Evolutionary conservation across 2,888 invertebrate genomes (phyloP).

Genomic region (Ichneumon xanthorius): DNA sequence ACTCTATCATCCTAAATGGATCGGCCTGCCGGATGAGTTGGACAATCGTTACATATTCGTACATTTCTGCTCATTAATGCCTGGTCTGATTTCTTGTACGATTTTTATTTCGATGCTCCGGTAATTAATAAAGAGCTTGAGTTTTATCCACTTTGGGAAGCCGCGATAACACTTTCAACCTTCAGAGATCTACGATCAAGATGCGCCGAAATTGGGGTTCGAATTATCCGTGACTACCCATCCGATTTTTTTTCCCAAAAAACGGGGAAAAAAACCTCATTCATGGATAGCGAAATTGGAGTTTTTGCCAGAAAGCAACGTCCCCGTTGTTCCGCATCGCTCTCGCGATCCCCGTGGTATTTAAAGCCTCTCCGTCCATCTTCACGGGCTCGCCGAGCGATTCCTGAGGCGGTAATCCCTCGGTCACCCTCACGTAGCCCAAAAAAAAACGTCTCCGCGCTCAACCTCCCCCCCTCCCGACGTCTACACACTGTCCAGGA

Average conservation of each 20-base stretch:
- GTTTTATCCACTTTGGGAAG: too few relatives aligned
- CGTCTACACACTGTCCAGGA: slow-evolving; percentile 10
- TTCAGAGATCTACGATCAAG: too few relatives aligned
- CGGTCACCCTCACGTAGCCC: slow-evolving; percentile 74
- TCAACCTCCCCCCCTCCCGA: slow-evolving; percentile 37
- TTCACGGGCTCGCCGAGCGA: slow-evolving; percentile 74
- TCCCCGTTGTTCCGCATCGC: slow-evolving; percentile 72
- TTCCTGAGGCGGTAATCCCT: slow-evolving; percentile 82
- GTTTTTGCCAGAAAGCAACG: slow-evolving; percentile 81
- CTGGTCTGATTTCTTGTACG: too few relatives aligned
- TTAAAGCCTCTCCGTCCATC: slow-evolving; percentile 82
- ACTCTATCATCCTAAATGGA: too few relatives aligned
- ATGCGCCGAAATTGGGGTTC: too few relatives aligned
- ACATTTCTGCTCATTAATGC: too few relatives aligned
- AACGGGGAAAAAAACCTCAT: neutral
- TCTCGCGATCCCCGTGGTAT: slow-evolving; percentile 82
- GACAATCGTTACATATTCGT: too few relatives aligned
- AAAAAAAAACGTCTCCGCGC: slow-evolving; percentile 44
- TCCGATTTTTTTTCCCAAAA: neutral
- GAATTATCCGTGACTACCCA: too few relatives aligned
- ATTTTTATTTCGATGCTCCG: too few relatives aligned
- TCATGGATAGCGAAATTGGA: slow-evolving; percentile 77
- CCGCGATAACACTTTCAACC: too few relatives aligned
- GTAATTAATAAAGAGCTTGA: too few relatives aligned
- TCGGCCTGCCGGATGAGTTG: too few relatives aligned